Evolutionary conservation across 2,888 invertebrate genomes (phyloP), one percentile per base, ranked within the genome.

Genomic region (Scotopteryx bipunctaria): DNA sequence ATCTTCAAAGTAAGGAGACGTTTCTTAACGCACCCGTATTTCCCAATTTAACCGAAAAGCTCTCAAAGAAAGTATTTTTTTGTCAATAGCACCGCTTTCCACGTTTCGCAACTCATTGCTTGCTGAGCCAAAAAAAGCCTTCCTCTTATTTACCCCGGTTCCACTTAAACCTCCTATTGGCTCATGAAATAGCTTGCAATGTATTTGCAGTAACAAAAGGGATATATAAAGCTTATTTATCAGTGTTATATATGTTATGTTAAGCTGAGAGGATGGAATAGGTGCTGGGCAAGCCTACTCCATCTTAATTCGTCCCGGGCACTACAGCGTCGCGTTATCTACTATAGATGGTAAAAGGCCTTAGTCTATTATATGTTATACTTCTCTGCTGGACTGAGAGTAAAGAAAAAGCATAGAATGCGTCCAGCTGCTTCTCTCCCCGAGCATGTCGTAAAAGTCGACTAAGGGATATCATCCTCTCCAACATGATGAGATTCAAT

Each of bases 31-130:
- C 36, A 43, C 38, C 19, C 42, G 37, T 52, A 42, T 33, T 48
- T 48, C 36, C 31, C 54, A 44, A 48, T 48, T 40, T 54, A 44
- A 35, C 40, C 35, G 27, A 48, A 54, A 49, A 36, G 48, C 54
- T 54, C 40, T 54, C 53, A 53, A 47, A 47, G 53, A 43, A 33
- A 43, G 53, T 48, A 54, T 54, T 54, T 47, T n/a, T 48, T 48
- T 48, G 38, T 54, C 44, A 54, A 54, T 54, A 27, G 27, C 29
- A 27, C 31, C 44, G 48, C 54, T 54, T 44, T 48, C 29, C 40
- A 33, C 44, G 33, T 48, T 54, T 49, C 41, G 54, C 54, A 48
- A 54, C 48, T 54, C 54, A 54, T 48, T 47, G 54, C 48, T 40
- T 48, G 44, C 54, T 36, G 48, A 48, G 48, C 54, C 48, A 54